Evolutionary conservation across 2,113 vertebrate species (phyloP), one percentile per base, ranked within the genome.

Genomic region (Oreochromis niloticus): DNA sequence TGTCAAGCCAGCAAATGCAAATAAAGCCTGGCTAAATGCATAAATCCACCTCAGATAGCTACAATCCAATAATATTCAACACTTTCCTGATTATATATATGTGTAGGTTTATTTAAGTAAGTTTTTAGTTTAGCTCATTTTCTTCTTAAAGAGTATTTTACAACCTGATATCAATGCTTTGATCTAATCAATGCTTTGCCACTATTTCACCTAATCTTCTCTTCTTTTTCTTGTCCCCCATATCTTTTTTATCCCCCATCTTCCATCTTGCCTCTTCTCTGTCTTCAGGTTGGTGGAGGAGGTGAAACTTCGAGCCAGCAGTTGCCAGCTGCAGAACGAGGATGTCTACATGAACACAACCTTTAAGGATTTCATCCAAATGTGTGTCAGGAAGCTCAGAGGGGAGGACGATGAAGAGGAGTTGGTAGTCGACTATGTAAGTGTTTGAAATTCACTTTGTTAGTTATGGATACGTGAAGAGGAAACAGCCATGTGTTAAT

Each of bases 291-390:
- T 98, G 9, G 97, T 98, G 52, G 97, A 98, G 90, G 97, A 98
- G 84, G 96, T 97, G 71, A 97, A 97, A 89, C 95, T 97, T n/a
- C 94, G 96, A 17, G 96, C 95, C 22, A 95, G 91, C 6, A 94
- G 91, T 59, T 94, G 97, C 61, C 97, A 97, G 91, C 87, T 98
- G 54, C 97, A 98, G 88, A 97, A 97, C 1, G 97, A 98, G 85
- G 97, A 98, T 1, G 95, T 98, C 11, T 98, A 98, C 94, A 97
- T 98, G 97, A 97, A 97, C 10, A 96, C 97, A 80, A 96, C 95
- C n/a, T 98, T 98, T 83, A 94, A 95, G 83, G 97, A 97, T 57
- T 98, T 98, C 93, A 95, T 97, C 82, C 97, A 98, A 91, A 96
- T 96, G 93, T 94, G 97, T 6, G 97, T 98, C 80, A 95, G 97